phyloP scores from a whole-genome alignment of 2,888 invertebrate species.

The Zonitis immaculata region DNA sequence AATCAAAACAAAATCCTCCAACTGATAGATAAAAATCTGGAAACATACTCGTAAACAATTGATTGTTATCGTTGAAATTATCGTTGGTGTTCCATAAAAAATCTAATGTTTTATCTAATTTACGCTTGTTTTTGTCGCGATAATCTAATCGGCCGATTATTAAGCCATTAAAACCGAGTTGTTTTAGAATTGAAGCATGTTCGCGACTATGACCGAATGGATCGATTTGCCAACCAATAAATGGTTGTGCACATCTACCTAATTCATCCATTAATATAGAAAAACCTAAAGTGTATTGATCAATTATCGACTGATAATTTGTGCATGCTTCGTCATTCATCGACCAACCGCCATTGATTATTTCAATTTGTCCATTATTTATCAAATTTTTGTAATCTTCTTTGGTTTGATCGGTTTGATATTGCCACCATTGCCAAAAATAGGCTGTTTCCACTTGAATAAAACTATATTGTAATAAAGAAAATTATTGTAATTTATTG shows the following conservation, averaged over 20 bases:
- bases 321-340: slow-evolving; percentile 78
- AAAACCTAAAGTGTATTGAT: slow-evolving; percentile 70
- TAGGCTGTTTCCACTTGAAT: slow-evolving; percentile 83
- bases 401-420: slow-evolving; percentile 60
- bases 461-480: slow-evolving; percentile 63
- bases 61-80: slow-evolving; percentile 63
- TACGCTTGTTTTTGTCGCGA: slow-evolving; percentile 67
- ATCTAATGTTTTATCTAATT: slow-evolving; percentile 66
- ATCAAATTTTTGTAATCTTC: slow-evolving; percentile 67
- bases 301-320: slow-evolving; percentile 68
- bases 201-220: slow-evolving; percentile 85
- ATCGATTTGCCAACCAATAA: slow-evolving; percentile 78
- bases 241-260: slow-evolving; percentile 68
- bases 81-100: slow-evolving; percentile 78
- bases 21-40: slow-evolving; percentile 11
- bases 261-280: too few species aligned
- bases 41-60: slow-evolving; percentile 30
- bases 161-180: slow-evolving; percentile 85
- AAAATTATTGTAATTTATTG: too few species aligned
- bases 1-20: slow-evolving; percentile 92
- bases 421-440: slow-evolving; percentile 79
- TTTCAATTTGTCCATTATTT: slow-evolving; percentile 67
- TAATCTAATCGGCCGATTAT: slow-evolving; percentile 85
- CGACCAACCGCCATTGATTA: slow-evolving; percentile 75
- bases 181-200: slow-evolving; percentile 73